A percentile compares a stretch with the other conserved stretches of the same genome.
phyloP scores from a whole-genome alignment of 1,140 invertebrate genomes.

The Leptopilina boulardi region DNA sequence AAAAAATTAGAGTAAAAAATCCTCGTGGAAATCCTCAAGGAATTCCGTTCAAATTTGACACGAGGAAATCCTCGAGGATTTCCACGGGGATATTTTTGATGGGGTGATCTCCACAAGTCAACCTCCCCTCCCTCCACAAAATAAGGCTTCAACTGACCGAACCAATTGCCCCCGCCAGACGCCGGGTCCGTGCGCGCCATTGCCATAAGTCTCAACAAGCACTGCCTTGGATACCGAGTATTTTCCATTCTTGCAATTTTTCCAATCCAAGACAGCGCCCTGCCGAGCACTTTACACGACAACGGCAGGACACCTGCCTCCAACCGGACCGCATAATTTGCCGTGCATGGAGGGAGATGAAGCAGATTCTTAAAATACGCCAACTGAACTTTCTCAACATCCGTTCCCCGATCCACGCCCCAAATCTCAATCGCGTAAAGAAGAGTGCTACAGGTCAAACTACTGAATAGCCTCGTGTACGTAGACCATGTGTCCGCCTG shows the following conservation, averaged over 20 bases:
- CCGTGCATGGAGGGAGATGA: not conserved
- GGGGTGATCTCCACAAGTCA: too few relatives aligned
- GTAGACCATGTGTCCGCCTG: not conserved
- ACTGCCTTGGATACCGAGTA: not conserved
- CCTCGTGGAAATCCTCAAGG: too few relatives aligned
- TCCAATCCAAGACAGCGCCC: not conserved
- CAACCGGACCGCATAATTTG: not conserved
- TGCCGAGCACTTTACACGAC: too few relatives aligned
- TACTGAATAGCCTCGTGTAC: too few relatives aligned
- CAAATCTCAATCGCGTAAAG: not conserved
- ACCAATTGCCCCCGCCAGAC: not conserved
- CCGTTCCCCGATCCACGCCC: not conserved
- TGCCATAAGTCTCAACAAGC: not conserved
- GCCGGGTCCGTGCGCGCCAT: not conserved
- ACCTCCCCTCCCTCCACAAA: not conserved
- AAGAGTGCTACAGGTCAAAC: not conserved
- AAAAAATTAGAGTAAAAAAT: too few relatives aligned
- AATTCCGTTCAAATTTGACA: too few relatives aligned
- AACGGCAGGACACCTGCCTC: not conserved
- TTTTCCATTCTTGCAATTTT: not conserved
- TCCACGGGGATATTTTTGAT: too few relatives aligned
- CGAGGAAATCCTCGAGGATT: too few relatives aligned
- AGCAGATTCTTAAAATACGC: not conserved
- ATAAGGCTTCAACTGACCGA: not conserved
- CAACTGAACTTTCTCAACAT: not conserved